Evolutionary conservation across 2,797 vertebrate species (phyloP), one percentile per base, ranked within the genome.

Genomic region (Xiphophorus birchmanni): DNA sequence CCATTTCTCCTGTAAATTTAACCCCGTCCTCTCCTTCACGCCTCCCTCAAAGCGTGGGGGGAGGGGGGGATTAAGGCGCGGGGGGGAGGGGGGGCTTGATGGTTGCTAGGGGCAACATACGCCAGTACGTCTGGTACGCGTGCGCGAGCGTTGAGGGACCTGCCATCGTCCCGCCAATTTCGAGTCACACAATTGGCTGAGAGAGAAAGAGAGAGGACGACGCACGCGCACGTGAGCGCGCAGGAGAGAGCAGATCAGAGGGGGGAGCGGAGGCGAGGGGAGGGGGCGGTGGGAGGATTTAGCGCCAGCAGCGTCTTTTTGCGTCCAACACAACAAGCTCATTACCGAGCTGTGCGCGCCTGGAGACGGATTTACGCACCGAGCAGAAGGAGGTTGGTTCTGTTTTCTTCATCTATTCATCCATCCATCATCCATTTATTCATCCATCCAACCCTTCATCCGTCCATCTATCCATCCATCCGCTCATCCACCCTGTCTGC

Each of bases 51-150:
- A 84, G 58, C 80, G 80, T 58, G 86, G 79, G 21, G 21, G 52
- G 84, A 58, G 60, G 21, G 52, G 52, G 76, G 52, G 83, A 74
- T 45, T 9, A 84, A 48, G 48, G 48, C 47, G 17, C 47, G 17
- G 7, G 48, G 7, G 1, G 5, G 60, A 6, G 6, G 21, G 86
- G 74, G 90, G 85, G 87, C 90, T 91, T 83, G 54, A 32, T 86
- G 81, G 95, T 96, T 95, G 95, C 95, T 91, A 95, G 76, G 93
- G 92, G 92, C 91, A 96, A 95, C 95, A 91, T 87, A 89, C 84
- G 91, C 90, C 80, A 82, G 86, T 81, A 85, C 75, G 80, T 74
- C 81, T 45, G 0, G 76, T 74, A 73, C 18, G 79, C 54, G 81
- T 74, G 50, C 18, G 5, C 37, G 26, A 10, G 74, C 12, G 74